A percentile compares a stretch with the other conserved stretches of the same genome.
These are phyloP conservation scores for Pheosia tremula DNA, from an alignment of 2,888 invertebrate species.

Conservation along the genomic window DNA sequence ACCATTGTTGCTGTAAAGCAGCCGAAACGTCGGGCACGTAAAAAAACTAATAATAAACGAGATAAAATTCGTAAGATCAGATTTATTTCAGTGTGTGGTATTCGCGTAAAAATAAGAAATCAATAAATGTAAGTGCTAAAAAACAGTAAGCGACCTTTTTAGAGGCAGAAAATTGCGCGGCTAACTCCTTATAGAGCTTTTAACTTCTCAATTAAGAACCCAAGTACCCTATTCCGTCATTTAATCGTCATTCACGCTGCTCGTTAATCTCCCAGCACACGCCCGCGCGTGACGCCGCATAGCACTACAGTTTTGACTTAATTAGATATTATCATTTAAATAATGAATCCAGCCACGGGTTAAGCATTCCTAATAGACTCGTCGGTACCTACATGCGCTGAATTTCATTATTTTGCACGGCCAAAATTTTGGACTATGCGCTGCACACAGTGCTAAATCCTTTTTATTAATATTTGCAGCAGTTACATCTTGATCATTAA, in stretches of 20 bases:
- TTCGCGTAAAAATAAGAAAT: too few relatives aligned
- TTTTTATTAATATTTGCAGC: too few relatives aligned
- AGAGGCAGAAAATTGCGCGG: background rate
- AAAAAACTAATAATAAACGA: too few relatives aligned
- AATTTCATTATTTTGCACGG: slow-evolving; percentile 13
- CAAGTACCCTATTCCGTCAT: slow-evolving; percentile 1
- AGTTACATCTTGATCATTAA: too few relatives aligned
- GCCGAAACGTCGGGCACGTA: too few relatives aligned
- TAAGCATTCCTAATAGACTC: slow-evolving; percentile 32
- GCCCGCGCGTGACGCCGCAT: slow-evolving; percentile 42
- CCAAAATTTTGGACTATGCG: too few relatives aligned
- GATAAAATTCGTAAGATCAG: too few relatives aligned
- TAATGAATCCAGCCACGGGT: slow-evolving; percentile 32
- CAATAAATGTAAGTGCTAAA: too few relatives aligned
- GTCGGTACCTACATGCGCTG: slow-evolving; percentile 24
- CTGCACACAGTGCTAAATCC: too few relatives aligned
- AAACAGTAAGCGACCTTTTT: too few relatives aligned
- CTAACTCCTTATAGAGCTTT: background rate
- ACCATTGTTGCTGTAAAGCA: too few relatives aligned
- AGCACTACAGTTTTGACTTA: slow-evolving; percentile 41
- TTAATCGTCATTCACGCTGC: background rate
- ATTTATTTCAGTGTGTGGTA: too few relatives aligned
- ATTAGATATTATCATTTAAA: slow-evolving; percentile 49
- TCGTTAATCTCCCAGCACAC: slow-evolving; percentile 7
- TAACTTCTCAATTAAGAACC: slow-evolving; percentile 1